Base-by-base conservation (phyloP, 2,113 vertebrate species). In the Pseudorasbora parva region DNA sequence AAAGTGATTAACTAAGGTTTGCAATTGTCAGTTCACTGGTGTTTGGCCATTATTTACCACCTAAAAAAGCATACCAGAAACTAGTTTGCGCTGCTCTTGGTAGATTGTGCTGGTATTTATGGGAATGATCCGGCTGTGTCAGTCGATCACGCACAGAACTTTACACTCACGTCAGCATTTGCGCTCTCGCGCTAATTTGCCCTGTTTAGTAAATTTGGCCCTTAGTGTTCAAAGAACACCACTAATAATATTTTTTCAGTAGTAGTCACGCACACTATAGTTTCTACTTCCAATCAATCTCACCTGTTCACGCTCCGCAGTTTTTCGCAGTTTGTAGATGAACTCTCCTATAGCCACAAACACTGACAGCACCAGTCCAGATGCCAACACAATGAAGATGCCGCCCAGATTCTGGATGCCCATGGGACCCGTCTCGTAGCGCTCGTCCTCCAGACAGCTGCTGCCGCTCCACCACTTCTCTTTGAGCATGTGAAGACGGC, bases 401-500 rank as follows among this genome's bases (percentile, higher is more conserved):
- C 98, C 98, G 0, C 98, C 97, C 0, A 99, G 97, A 91, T 98
- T 99, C 84, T 99, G 98, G 89, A 99, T 95, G 19, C 97, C 96
- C 89, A 99, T 95, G 8, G 98, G 96, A 0, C 98, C 98, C 84
- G 97, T 95, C 88, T 99, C 97, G 8, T 96, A 96, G 88, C 92
- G 96, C 85, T 97, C 96, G 11, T 98, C 97, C 88, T 98, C 96
- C 0, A 96, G 95, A 69, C 98, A 99, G 87, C 95, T 96, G 0
- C 93, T 97, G 57, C 96, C 96, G 25, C 97, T 94, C 98, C 98
- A 99, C 98, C 98, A 99, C 87, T 98, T 99, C 92, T 99, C 97
- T 89, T 96, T 99, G 93, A 99, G 94, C 83, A 97, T 94, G 37
- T 99, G 97, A 43, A 99, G 94, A 90, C 97, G 97, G 85, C 97